Evolutionary conservation across 2,888 invertebrate genomes (phyloP).

Genomic region (Ceriagrion tenellum): DNA sequence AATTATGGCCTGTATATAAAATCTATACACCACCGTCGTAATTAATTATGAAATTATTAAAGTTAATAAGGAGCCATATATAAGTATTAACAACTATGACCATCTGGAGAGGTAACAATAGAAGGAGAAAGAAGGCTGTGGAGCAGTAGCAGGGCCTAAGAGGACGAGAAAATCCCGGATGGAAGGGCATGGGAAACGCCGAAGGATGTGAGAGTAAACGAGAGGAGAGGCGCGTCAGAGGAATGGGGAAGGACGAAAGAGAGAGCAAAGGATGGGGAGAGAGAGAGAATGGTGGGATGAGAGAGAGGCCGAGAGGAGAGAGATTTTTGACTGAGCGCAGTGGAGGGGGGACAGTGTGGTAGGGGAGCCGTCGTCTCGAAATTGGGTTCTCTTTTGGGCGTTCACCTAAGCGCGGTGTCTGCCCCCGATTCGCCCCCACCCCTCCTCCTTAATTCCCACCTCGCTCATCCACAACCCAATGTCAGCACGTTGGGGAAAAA

Average conservation of each 20-base stretch:
- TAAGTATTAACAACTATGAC: neutral
- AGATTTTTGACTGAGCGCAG: conserved; percentile 15
- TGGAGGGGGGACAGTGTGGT: neutral
- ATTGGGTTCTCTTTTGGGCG: conserved; percentile 64
- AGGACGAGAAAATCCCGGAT: neutral
- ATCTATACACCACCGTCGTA: neutral
- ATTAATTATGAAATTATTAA: neutral
- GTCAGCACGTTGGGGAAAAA: conserved; percentile 31
- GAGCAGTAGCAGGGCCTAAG: neutral
- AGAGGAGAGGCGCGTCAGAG: neutral
- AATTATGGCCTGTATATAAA: neutral
- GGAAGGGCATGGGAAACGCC: neutral
- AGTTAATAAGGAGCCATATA: neutral
- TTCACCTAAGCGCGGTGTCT: conserved; percentile 48
- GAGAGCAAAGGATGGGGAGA: neutral
- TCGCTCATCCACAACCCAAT: conserved; percentile 30
- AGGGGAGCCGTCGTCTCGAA: conserved; percentile 42
- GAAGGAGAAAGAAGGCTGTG: neutral
- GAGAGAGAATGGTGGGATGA: neutral
- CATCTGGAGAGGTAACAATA: neutral
- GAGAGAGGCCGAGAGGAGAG: conserved; percentile 30
- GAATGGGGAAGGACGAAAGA: neutral
- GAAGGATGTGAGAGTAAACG: neutral
- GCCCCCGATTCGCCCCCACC: conserved; percentile 47
- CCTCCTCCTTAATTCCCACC: conserved; percentile 34